Evolutionary conservation across 2,888 invertebrate species (phyloP).

Genomic region (Tubiluchus corallicola): DNA sequence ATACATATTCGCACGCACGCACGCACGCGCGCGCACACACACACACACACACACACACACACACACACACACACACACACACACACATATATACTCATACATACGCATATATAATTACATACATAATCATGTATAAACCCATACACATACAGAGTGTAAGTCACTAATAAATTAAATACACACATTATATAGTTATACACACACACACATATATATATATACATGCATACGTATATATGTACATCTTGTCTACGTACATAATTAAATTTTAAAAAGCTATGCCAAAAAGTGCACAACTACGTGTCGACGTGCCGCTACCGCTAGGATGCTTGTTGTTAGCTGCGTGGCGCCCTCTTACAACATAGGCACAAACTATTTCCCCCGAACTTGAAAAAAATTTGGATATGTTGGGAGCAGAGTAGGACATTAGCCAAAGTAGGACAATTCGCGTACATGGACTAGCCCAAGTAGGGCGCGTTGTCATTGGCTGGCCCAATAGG

Average conservation of each 20-base stretch:
- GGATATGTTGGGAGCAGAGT: neutral
- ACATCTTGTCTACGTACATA: neutral
- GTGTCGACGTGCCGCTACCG: too few species aligned
- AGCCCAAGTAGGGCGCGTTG: too few species aligned
- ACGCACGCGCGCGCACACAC: conserved; percentile 3
- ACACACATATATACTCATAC: conserved; percentile 1
- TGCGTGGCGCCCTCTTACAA: too few species aligned
- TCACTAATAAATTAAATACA: too few species aligned
- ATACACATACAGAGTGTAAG: neutral
- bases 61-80: conserved; percentile 3
- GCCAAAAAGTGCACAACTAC: neutral
- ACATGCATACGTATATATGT: neutral
- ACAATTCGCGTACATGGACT: too few species aligned
- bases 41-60: conserved; percentile 3
- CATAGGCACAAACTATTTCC: too few species aligned
- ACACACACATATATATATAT: too few species aligned
- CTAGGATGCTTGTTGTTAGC: too few species aligned
- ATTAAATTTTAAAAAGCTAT: neutral
- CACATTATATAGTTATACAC: too few species aligned
- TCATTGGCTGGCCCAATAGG: too few species aligned
- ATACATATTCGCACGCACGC: neutral
- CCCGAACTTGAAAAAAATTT: too few species aligned
- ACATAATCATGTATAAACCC: neutral
- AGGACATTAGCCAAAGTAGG: too few species aligned
- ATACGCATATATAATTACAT: neutral